These are phyloP conservation scores for Mormyrus proboscirostris DNA, from an alignment of 2,797 vertebrate genomes.

Conservation along the genomic window DNA sequence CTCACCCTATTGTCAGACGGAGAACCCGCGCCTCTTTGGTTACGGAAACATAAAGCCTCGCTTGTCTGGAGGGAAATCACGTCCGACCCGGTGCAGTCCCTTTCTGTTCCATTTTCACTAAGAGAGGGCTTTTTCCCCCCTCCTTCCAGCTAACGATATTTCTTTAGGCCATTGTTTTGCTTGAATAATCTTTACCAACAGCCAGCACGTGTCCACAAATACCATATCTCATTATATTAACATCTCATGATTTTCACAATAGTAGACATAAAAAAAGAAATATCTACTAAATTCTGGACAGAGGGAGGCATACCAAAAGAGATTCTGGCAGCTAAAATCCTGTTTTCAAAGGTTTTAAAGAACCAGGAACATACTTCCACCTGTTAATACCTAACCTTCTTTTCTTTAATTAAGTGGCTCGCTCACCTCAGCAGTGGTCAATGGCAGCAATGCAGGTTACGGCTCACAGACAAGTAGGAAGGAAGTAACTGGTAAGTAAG, in stretches of 20 bases:
- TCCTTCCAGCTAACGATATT: background rate
- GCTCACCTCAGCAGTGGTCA: background rate
- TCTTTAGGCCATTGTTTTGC: background rate
- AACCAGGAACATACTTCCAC: background rate
- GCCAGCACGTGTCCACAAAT: background rate
- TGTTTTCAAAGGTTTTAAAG: background rate
- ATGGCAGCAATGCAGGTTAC: background rate
- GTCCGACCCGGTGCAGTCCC: slow-evolving; percentile 22
- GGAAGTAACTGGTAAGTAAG: background rate
- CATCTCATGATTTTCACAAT: background rate
- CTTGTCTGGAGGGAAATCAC: slow-evolving; percentile 23
- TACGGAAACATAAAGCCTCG: slow-evolving; percentile 26
- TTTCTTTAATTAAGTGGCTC: background rate
- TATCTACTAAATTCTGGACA: background rate
- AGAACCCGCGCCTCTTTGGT: background rate
- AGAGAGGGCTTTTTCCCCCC: background rate
- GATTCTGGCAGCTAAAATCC: background rate
- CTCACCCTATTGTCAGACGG: slow-evolving; percentile 15
- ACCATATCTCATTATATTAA: background rate
- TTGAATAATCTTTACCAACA: background rate
- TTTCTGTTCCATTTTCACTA: background rate
- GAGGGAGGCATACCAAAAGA: background rate
- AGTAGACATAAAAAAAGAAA: background rate
- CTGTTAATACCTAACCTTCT: background rate
- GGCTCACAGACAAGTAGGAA: background rate